These are phyloP conservation scores for Drosophila longiperda DNA, from an alignment of 2,888 invertebrate genomes.

Conservation along the genomic window DNA sequence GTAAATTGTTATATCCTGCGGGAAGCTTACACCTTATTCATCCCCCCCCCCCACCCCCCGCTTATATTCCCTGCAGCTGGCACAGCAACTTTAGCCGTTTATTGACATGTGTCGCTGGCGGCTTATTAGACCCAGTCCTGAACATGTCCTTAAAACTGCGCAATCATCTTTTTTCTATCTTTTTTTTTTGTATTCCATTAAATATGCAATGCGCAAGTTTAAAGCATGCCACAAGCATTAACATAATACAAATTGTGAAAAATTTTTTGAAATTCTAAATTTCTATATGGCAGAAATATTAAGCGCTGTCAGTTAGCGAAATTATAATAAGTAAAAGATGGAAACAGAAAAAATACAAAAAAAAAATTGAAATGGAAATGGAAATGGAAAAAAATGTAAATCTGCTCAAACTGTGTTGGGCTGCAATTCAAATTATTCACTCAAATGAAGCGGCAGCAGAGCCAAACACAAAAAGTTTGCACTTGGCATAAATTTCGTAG, in stretches of 20 bases:
- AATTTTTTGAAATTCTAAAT: conserved; percentile 20
- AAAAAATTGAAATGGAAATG: not conserved
- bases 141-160: conserved; percentile 15
- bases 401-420: conserved; percentile 32
- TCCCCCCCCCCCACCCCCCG: not conserved
- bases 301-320: conserved; percentile 60
- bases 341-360: conserved; percentile 19
- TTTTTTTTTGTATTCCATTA: conserved; percentile 43
- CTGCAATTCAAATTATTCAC: conserved; percentile 80
- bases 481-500: conserved; percentile 72
- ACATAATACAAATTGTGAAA: conserved; percentile 57
- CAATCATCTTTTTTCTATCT: conserved; percentile 2
- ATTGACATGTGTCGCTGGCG: conserved; percentile 72
- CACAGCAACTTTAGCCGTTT: conserved; percentile 55
- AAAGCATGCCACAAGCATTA: conserved; percentile 54
- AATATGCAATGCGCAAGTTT: conserved; percentile 59
- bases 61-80: conserved; percentile 42
- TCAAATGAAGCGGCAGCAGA: conserved; percentile 68
- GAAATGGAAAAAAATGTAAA: conserved; percentile 58
- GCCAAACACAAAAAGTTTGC: conserved; percentile 74
- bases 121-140: conserved; percentile 39
- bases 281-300: conserved; percentile 16
- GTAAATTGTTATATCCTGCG: conserved; percentile 39
- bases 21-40: conserved; percentile 16
- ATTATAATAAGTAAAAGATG: conserved; percentile 50